A percentile compares a stretch with the other conserved stretches of the same genome.
Evolutionary conservation across 2,113 vertebrate species (phyloP).

Genomic region (Cervus canadensis): DNA sequence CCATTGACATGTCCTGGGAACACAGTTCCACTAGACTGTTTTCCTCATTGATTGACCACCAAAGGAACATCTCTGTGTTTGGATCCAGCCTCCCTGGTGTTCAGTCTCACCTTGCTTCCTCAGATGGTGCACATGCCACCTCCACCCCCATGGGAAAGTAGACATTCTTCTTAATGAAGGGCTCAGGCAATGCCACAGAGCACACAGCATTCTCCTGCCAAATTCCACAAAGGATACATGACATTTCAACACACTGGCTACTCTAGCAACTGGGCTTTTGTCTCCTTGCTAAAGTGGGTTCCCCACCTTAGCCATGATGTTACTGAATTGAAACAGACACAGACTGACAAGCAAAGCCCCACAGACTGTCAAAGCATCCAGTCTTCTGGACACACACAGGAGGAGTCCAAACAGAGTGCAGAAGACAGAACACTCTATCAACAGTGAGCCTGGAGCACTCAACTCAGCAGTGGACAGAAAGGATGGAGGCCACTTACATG

Average conservation of each 20-base stretch:
- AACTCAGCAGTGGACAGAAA: not conserved
- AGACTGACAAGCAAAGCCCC: not conserved
- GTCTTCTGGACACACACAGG: not conserved
- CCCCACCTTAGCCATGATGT: not conserved
- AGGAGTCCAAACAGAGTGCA: not conserved
- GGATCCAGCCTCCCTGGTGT: no score
- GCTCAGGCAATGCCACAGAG: not conserved
- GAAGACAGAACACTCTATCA: not conserved
- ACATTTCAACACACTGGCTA: no score
- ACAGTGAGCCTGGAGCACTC: not conserved
- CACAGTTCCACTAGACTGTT: no score
- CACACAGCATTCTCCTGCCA: no score
- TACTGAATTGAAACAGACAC: not conserved
- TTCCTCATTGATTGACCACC: no score
- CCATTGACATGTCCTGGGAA: no score
- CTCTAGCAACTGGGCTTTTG: no score
- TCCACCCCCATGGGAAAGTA: not conserved
- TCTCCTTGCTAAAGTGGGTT: not conserved
- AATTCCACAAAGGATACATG: no score
- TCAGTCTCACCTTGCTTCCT: no score
- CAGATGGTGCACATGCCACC: no score
- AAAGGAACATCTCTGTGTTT: no score
- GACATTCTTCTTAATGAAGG: not conserved
- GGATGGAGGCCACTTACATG: not conserved
- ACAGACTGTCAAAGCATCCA: not conserved